Evolutionary conservation across 2,797 vertebrate species (phyloP), one percentile per base, ranked within the genome.

Genomic region (Novumbra hubbsi): DNA sequence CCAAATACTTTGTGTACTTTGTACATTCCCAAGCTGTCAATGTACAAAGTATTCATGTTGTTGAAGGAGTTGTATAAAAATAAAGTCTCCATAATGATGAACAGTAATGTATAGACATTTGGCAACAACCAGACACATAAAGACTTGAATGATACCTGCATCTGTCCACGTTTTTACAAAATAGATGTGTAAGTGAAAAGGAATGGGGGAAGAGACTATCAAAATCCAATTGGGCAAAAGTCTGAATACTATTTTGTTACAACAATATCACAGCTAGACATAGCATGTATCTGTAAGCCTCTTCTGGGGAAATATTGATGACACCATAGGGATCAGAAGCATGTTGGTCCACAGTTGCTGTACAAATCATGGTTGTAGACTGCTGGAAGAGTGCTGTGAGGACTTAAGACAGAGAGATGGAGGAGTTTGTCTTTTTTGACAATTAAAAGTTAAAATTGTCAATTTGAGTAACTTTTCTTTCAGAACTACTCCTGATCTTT

Each of bases 61-160:
- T 89, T 84, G 86, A 81, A 85, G 84, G 81, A 80, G 85, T 83
- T 81, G 87, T 93, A 92, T 93, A 95, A 94, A 94, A 95, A 94
- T 93, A 93, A 93, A 93, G 86, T 90, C 89, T 94, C 87, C 90
- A 93, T 89, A 90, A 92, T 91, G 90, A 91, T 91, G 91, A 92
- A 93, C 87, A 86, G 34, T 71, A 60, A 55, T 24, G 24, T 60
- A 27, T n/a, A 67, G 89, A 94, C 91, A 93, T 94, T 95, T 95
- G 94, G 93, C 94, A 94, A 93, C 87, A 88, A 93, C 89, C 91
- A 90, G 89, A 94, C 89, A 91, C 87, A 63, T 90, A 87, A 68
- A 90, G 88, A 91, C 70, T 72, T 77, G 64, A 87, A 87, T 68
- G 80, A 87, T 76, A 83, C 84, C 83, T 86, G 81, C 85, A 85